Percentiles rank a stretch among this genome's conserved stretches.
Conservation (phyloP, 1,140 invertebrate genomes). For the Drosophila sproati region DNA sequence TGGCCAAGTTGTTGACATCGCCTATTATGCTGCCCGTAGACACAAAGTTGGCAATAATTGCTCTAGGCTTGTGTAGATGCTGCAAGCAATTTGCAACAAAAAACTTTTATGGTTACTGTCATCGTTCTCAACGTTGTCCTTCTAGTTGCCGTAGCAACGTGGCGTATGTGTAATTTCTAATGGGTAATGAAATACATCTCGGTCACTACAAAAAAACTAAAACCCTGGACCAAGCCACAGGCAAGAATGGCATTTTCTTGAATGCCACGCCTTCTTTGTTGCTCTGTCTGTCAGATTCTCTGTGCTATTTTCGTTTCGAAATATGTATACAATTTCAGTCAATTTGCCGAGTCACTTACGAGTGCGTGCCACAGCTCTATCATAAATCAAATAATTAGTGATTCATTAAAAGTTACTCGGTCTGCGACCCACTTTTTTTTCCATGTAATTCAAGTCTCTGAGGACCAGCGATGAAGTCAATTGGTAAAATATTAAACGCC, state of each 20-base stretch:
- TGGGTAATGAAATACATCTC: conserved; percentile 63
- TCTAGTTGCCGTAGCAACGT: conserved; percentile 20
- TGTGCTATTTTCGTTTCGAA: conserved; percentile 11
- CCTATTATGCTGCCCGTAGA: conserved; percentile 26
- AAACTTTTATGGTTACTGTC: conserved; percentile 21
- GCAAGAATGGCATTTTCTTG: conserved; percentile 6
- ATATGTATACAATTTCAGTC: conserved; percentile 62
- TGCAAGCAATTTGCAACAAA: conserved; percentile 49
- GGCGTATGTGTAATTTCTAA: conserved; percentile 56
- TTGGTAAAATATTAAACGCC: too few species aligned
- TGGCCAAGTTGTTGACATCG: conserved; percentile 18
- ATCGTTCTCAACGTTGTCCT: too few species aligned
- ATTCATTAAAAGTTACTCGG: conserved; percentile 51
- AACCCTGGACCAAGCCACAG: conserved; percentile 9
- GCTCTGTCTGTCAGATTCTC: neutral
- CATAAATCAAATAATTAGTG: conserved; percentile 73
- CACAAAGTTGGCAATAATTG: conserved; percentile 42
- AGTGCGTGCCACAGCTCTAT: conserved; percentile 19
- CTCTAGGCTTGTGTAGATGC: conserved; percentile 28
- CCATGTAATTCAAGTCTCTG: conserved; percentile 41
- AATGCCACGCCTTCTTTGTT: neutral
- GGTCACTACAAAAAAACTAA: conserved; percentile 50
- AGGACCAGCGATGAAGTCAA: neutral
- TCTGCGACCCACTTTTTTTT: conserved; percentile 7
- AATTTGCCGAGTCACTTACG: conserved; percentile 43